Percentiles rank a stretch among this genome's conserved stretches.
Evolutionary conservation across 2,797 vertebrate genomes (phyloP).

Genomic region (Pangasius djambal): DNA sequence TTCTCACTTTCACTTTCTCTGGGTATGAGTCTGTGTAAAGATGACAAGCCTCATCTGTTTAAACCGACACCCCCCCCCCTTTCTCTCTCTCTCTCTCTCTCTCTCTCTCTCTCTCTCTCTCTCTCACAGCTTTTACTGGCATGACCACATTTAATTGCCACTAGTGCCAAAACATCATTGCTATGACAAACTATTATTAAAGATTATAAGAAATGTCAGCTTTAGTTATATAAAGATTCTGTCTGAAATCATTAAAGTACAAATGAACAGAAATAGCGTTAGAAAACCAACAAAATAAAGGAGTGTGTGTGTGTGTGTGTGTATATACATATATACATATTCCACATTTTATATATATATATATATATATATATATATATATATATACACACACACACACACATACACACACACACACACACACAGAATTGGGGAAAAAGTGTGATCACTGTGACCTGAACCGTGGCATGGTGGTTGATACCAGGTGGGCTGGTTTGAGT

Average conservation of each 20-base stretch:
- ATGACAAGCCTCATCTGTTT: slow-evolving; percentile 8
- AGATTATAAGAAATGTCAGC: not conserved
- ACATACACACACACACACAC: not conserved
- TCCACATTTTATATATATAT: too few relatives aligned
- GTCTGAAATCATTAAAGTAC: not conserved
- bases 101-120: not conserved
- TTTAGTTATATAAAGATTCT: not conserved
- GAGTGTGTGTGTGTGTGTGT: too few relatives aligned
- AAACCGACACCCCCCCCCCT: not conserved
- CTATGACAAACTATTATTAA: not conserved
- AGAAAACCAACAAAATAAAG: not conserved
- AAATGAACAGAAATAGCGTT: not conserved
- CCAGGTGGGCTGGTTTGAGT: not conserved
- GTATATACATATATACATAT: too few relatives aligned
- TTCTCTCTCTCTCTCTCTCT: not conserved
- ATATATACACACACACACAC: too few relatives aligned
- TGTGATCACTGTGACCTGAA: not conserved
- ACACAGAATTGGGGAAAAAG: not conserved
- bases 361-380: too few relatives aligned
- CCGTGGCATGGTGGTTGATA: not conserved
- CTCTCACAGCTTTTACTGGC: not conserved
- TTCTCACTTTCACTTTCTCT: not conserved
- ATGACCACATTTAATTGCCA: not conserved
- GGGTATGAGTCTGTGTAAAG: not conserved
- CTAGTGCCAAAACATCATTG: not conserved